Conservation (phyloP, 2,888 invertebrate species). For the Notocelia uddmanniana region DNA sequence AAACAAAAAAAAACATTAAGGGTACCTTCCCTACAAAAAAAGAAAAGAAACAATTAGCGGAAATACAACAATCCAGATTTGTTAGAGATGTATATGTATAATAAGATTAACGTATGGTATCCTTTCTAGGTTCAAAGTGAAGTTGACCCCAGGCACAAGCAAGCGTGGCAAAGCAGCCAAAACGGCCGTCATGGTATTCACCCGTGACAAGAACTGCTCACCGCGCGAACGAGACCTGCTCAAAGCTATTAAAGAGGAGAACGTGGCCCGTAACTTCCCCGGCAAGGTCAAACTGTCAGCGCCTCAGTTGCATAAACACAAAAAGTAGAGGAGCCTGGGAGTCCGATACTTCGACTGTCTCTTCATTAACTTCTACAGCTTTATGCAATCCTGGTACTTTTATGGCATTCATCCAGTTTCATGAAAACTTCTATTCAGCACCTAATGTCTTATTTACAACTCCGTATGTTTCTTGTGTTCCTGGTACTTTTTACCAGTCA, state of each 20-base stretch:
- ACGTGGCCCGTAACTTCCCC: constrained; percentile 96
- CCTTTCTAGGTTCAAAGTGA: constrained; percentile 93
- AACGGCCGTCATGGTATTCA: constrained; percentile 95
- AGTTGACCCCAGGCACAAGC: constrained; percentile 96
- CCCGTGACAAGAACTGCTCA: constrained; percentile 91
- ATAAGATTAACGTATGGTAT: not conserved
- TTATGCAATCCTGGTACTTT: not conserved
- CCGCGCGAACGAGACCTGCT: constrained; percentile 95
- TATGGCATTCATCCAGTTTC: no score
- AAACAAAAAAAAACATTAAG: no score
- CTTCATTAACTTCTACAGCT: no score
- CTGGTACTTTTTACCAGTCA: no score
- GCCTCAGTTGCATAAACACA: constrained; percentile 90
- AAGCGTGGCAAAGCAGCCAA: constrained; percentile 98
- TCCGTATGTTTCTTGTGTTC: no score
- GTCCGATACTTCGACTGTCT: no score
- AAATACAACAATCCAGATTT: no score
- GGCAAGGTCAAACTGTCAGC: constrained; percentile 98
- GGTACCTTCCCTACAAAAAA: no score
- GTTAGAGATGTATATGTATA: no score
- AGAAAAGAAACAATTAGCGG: no score
- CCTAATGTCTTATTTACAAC: no score
- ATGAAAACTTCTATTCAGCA: no score
- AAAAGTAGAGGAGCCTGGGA: constrained; percentile 72
- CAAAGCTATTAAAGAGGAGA: constrained; percentile 96